Conservation (phyloP, 2,888 invertebrate species). For the Pasiphila rectangulata region DNA sequence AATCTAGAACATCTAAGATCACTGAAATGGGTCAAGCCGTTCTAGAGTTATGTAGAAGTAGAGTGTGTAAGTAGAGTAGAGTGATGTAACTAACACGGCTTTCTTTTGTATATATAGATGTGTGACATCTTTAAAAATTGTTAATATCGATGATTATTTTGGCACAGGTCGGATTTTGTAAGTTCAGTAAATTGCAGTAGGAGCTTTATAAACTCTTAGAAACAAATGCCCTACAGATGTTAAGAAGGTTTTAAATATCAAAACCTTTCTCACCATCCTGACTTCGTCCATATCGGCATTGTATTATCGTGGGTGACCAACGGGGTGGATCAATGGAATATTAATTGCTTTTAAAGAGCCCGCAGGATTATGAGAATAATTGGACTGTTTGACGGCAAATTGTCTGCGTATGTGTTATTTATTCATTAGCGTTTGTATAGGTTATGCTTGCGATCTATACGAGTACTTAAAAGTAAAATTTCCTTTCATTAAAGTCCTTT, state of each 20-base stretch:
- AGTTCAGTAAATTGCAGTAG: too few species aligned
- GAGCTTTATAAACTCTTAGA: too few species aligned
- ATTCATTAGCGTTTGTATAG: constrained; percentile 29
- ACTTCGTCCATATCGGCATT: constrained; percentile 13
- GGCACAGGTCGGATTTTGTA: too few species aligned
- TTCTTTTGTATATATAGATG: too few species aligned
- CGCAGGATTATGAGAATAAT: constrained; percentile 65
- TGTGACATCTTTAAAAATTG: too few species aligned
- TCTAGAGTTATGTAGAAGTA: too few species aligned
- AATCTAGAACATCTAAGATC: too few species aligned
- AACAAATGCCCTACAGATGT: too few species aligned
- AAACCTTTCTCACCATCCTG: constrained; percentile 29
- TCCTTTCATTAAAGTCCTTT: constrained; percentile 2
- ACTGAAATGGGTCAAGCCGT: too few species aligned
- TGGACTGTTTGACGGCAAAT: constrained; percentile 49
- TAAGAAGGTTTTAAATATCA: neutral
- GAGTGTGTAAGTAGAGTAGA: too few species aligned
- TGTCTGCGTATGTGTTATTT: constrained; percentile 38
- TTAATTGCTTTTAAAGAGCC: constrained; percentile 41
- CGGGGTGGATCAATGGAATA: constrained; percentile 39
- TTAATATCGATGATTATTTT: too few species aligned
- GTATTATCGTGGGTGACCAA: constrained; percentile 31
- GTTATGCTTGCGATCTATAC: constrained; percentile 4
- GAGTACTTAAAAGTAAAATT: neutral
- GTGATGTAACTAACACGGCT: too few species aligned